A percentile compares a stretch with the other conserved stretches of the same genome.
These are phyloP conservation scores for Ips nitidus DNA, from an alignment of 1,140 invertebrate genomes.

Conservation along the genomic window DNA sequence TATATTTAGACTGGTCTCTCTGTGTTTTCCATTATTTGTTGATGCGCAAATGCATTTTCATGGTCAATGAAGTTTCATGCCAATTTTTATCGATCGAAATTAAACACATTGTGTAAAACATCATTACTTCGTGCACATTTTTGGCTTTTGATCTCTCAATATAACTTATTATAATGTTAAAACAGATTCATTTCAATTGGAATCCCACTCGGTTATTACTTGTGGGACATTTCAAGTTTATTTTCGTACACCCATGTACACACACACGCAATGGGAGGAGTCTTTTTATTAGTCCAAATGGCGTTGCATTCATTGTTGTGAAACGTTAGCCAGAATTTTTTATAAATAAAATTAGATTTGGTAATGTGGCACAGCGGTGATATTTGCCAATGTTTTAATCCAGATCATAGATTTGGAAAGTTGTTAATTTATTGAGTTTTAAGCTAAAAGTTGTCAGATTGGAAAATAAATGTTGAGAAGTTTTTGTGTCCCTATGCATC, in stretches of 20 bases:
- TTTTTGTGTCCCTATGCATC: too few relatives aligned
- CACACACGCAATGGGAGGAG: neutral
- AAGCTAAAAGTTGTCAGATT: too few relatives aligned
- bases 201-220: too few relatives aligned
- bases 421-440: too few relatives aligned
- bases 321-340: conserved; percentile 7
- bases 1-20: neutral
- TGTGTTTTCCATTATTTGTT: conserved; percentile 1
- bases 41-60: conserved; percentile 13
- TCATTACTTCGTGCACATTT: too few relatives aligned
- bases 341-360: neutral
- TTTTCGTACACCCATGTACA: neutral
- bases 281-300: conserved; percentile 3
- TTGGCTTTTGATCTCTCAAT: too few relatives aligned
- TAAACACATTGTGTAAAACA: too few relatives aligned
- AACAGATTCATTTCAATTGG: too few relatives aligned
- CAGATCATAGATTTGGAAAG: too few relatives aligned
- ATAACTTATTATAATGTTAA: too few relatives aligned
- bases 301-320: conserved; percentile 6
- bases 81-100: neutral
- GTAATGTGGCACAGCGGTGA: too few relatives aligned
- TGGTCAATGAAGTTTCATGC: conserved; percentile 6
- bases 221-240: neutral
- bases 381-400: neutral
- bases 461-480: too few relatives aligned